A percentile compares a stretch with the other conserved stretches of the same genome.
Conservation (phyloP, 2,888 invertebrate genomes). For the Nomada hirtipes region DNA sequence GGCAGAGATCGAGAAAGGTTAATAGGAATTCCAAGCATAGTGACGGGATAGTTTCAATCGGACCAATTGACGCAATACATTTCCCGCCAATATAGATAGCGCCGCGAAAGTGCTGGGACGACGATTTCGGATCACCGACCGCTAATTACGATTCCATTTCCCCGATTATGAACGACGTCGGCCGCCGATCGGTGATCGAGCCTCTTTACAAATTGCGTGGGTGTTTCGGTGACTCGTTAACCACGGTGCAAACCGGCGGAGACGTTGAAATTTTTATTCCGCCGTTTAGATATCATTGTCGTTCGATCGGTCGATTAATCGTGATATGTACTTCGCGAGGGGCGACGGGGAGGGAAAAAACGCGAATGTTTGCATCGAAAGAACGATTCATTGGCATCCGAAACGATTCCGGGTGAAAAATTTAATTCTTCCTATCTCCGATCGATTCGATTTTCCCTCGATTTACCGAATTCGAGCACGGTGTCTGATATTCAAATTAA, state of each 20-base stretch:
- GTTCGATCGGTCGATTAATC: constrained; percentile 16
- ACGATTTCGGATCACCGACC: constrained; percentile 56
- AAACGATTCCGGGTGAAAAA: neutral
- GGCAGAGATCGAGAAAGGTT: constrained; percentile 67
- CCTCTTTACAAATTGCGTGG: neutral
- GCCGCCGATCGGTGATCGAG: constrained; percentile 14
- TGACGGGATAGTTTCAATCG: constrained; percentile 79
- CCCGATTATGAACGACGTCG: constrained; percentile 36
- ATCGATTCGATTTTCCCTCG: constrained; percentile 29
- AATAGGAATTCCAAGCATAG: constrained; percentile 80
- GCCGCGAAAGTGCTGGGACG: constrained; percentile 32
- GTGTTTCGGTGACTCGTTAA: too few relatives aligned
- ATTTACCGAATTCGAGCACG: neutral
- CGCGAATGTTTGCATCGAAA: neutral
- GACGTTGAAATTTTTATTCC: neutral
- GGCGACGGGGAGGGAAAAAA: neutral
- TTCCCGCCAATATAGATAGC: constrained; percentile 71
- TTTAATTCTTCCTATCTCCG: constrained; percentile 24
- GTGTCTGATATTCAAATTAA: constrained; percentile 29
- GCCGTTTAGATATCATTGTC: neutral
- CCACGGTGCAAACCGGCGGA: neutral
- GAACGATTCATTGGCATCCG: neutral
- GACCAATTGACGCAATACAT: constrained; percentile 80
- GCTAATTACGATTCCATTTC: constrained; percentile 72
- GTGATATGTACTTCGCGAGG: neutral